Base-by-base conservation (phyloP, 2,113 vertebrate species). In the Monopterus albus region DNA sequence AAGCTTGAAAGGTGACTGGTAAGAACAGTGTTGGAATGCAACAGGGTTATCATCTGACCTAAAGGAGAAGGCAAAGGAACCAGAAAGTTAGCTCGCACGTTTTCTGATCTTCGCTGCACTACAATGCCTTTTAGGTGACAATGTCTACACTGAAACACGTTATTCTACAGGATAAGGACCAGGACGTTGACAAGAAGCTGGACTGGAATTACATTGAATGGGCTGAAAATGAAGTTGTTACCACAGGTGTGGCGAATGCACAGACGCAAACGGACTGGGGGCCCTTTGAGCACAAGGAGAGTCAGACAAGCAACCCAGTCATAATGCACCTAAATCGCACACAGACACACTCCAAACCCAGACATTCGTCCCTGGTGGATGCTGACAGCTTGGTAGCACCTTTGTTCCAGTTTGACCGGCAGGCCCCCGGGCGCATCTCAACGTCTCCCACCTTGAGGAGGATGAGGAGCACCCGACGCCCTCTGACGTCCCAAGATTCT, bases 361-460 rank as follows among this genome's bases (percentile, higher is more conserved):
- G 82, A 29, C 88, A 86, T 2, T 61, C 73, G 23, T 90, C 89
- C 8, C 17, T 80, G 0, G 69, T 75, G 23, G 91, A 94, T 13
- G 3, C 2, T 0, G 36, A 39, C 3, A 78, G 79, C 49, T 88
- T 69, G 64, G 79, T 72, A 1, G 79, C 72, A 0, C 79, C 72
- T 0, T 76, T 91, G 1, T 93, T 94, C 69, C 94, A 95, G 71
- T 99, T 98, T 60, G 77, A 96, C 49, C 91, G 92, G 2, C 94
- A 95, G 11, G 95, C 95, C 6, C 93, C 89, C 0, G 93, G 86
- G 13, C 93, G 94, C 51, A 96, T 98, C 87, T 96, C 95, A 35
- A 97, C 94, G 0, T 97, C 95, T 38, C 95, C 95, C 20, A 96
- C 95, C 3, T 52, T 96, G 65, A 94, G 95, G 63, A 91, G 93